Base-by-base conservation (phyloP, 2,113 vertebrate species). In the Dipodomys spectabilis region DNA sequence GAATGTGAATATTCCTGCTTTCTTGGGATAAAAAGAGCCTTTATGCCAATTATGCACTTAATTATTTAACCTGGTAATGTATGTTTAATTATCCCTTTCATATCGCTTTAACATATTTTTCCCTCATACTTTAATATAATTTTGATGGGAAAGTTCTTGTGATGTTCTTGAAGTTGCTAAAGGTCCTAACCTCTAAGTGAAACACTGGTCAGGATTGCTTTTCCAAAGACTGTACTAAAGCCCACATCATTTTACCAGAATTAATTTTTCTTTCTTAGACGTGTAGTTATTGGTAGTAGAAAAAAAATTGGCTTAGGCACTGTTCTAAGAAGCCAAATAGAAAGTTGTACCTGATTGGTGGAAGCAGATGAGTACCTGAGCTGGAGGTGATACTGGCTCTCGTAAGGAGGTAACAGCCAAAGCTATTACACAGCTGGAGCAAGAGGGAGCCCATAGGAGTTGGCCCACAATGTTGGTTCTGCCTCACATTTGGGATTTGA, bases 1-100 rank as follows among this genome's bases (percentile, higher is more conserved):
- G 1, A 77, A 44, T 83, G 62, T 88, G 81, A 86, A 79, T 87
- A 65, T 88, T 44, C 85, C 72, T 67, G 60, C 60, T 8, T 86
- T 82, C 71, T 90, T 86, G 67, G 60, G 23, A 53, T 85, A 86
- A 88, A 62, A 77, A 92, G 75, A 83, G 83, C 81, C 68, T 90
- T 90, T 78, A 73, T 39, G 60, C 85, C 72, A 65, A 2, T 93
- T 91, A 92, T 79, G 91, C 93, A 83, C 89, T 97, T 92, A 96
- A 71, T 60, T 93, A 73, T 82, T 77, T 44, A 90, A 79, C 79
- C 69, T 85, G 16, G 12, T 88, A 28, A 82, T 49, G 2, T 45
- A 6, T 53, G 28, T 79, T 65, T 57, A 72, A 0, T 65, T 35
- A 67, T 72, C 67, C 77, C 84, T 92, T 93, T 87, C 73, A 30